Evolutionary conservation across 2,113 vertebrate species (phyloP).

Genomic region (rabbit (Oryctolagus cuniculus)): DNA sequence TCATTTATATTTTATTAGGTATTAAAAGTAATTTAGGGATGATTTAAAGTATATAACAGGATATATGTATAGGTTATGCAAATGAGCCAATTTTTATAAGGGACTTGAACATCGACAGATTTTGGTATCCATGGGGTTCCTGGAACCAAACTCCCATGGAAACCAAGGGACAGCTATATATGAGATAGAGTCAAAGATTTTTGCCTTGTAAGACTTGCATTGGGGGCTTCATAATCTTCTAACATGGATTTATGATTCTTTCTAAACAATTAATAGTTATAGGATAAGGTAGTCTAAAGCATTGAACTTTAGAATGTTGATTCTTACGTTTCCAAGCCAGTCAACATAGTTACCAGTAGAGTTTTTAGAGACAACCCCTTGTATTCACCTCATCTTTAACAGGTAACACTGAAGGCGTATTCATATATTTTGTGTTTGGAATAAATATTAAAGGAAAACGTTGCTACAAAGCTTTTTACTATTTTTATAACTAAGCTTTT

Average conservation of each 20-base stretch:
- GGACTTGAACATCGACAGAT: too few species aligned
- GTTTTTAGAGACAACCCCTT: background rate
- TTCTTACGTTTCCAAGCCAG: slow-evolving; percentile 36
- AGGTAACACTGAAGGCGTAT: background rate
- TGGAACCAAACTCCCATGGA: too few species aligned
- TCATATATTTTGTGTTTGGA: slow-evolving; percentile 44
- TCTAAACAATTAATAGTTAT: background rate
- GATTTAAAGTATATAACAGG: too few species aligned
- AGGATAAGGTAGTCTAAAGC: background rate
- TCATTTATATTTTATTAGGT: too few species aligned
- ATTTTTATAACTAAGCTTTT: slow-evolving; percentile 39
- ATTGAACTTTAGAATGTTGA: slow-evolving; percentile 49
- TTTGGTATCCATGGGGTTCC: too few species aligned
- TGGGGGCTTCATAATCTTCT: background rate
- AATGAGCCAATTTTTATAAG: too few species aligned
- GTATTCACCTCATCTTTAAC: slow-evolving; percentile 33
- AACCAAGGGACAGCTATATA: too few species aligned
- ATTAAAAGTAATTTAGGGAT: too few species aligned
- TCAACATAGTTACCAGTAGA: background rate
- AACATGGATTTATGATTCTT: background rate
- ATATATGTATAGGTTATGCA: too few species aligned
- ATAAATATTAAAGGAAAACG: slow-evolving; percentile 43
- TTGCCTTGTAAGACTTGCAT: background rate
- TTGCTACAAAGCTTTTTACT: background rate
- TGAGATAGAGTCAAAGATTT: background rate